A percentile compares a stretch with the other conserved stretches of the same genome.
Conservation (phyloP, 2,113 vertebrate species). For the Perca schrenkii region DNA sequence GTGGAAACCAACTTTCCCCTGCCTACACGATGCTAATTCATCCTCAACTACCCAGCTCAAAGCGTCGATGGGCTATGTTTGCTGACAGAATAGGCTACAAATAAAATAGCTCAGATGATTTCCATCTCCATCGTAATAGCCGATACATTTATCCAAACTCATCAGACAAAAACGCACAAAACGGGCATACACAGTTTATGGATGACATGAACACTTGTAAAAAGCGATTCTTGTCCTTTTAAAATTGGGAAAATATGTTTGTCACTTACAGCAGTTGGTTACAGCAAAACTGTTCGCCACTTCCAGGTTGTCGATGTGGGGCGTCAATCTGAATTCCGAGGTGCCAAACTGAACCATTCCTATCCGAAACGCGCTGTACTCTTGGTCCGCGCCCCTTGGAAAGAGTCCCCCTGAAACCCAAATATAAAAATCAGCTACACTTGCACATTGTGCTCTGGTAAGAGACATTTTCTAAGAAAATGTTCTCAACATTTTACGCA, state of each 20-base stretch:
- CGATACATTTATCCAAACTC: not conserved
- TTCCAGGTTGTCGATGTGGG: slow-evolving; percentile 99
- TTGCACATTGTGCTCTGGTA: not conserved
- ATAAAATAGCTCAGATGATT: slow-evolving; percentile 31
- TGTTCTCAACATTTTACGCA: not conserved
- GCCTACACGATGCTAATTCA: slow-evolving; percentile 13
- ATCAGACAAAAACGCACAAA: not conserved
- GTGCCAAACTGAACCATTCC: slow-evolving; percentile 97
- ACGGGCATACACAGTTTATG: not conserved
- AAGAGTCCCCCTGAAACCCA: slow-evolving; percentile 93
- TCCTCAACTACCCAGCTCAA: slow-evolving; percentile 28
- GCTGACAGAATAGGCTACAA: slow-evolving; percentile 29
- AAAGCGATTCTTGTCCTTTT: not conserved
- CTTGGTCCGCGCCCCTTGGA: slow-evolving; percentile 97
- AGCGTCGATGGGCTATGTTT: slow-evolving; percentile 3
- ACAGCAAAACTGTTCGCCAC: slow-evolving; percentile 99
- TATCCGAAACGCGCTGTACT: slow-evolving; percentile 99
- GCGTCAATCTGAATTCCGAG: slow-evolving; percentile 95
- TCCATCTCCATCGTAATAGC: not conserved
- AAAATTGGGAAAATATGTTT: slow-evolving; percentile 12
- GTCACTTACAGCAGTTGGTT: slow-evolving; percentile 97
- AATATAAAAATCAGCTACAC: slow-evolving; percentile 3
- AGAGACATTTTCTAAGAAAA: not conserved
- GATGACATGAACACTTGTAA: not conserved
- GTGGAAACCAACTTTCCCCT: slow-evolving; percentile 83